Base-by-base conservation (phyloP, 2,113 vertebrate species). In the Sylvia atricapilla region DNA sequence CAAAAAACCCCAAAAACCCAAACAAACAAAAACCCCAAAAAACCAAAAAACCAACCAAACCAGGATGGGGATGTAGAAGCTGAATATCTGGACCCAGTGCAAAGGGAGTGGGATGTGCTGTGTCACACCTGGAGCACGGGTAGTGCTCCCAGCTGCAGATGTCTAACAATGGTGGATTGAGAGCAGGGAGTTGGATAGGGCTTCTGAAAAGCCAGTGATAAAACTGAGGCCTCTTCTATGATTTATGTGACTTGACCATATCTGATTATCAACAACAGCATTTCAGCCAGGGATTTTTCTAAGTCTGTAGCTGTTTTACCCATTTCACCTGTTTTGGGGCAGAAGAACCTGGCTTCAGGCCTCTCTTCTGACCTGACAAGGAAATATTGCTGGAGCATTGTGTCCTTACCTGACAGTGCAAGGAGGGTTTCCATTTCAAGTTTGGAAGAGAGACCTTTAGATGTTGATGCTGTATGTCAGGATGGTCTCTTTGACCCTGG, bases 321-420 rank as follows among this genome's bases (percentile, higher is more conserved):
- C 18, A 23, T n/a, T 70, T 81, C 13, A 13, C 59, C 7, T 52
- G 11, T 41, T 19, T 3, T 2, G 25, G n/a, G 33, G 28, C 25
- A 76, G 56, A 56, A 47, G 21, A 68, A 14, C 41, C 33, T 53
- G 64, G 80, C 53, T n/a, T 58, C 12, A 68, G 41, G 8, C 8
- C 21, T 68, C 60, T 79, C 25, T 86, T 91, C 52, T 62, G 47
- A 43, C 15, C 11, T 68, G 77, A 56, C 11, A 63, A 47, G 0
- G 0, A 56, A 90, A 50, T 39, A 20, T 5, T 92, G 39, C 39
- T 2, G 0, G 28, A 76, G 49, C 46, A 23, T 63, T 3, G 0
- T 43, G n/a, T 49, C 24, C 49, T 93, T 96, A 98, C 96, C 96
- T 97, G 96, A n/a, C 27, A 47, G 50, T 2, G 14, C 18, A 70